Conservation (phyloP, 1,140 invertebrate genomes). For the Drosophila paulistorum region DNA sequence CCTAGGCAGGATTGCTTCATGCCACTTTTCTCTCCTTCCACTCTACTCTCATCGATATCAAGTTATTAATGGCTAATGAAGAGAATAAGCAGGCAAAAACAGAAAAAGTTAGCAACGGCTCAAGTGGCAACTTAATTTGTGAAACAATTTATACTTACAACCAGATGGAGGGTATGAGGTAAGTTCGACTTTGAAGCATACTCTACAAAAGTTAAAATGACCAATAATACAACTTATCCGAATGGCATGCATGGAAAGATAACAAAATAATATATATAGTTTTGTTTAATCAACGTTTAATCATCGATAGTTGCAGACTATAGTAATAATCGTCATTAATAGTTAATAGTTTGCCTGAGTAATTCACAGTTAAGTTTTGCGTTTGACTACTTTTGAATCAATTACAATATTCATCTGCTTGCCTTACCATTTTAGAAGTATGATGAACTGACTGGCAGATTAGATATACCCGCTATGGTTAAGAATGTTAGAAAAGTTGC, state of each 20-base stretch:
- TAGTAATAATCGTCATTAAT: too few species aligned
- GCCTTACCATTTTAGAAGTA: too few species aligned
- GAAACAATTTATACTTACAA: constrained; percentile 66
- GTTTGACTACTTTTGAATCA: too few species aligned
- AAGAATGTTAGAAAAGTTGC: constrained; percentile 10
- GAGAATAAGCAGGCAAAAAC: constrained; percentile 27
- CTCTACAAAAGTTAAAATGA: constrained; percentile 18
- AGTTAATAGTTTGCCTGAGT: too few species aligned
- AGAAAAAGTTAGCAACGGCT: constrained; percentile 56
- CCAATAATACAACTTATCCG: too few species aligned
- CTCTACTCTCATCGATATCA: constrained; percentile 66
- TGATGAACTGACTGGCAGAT: not conserved
- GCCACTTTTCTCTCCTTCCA: not conserved
- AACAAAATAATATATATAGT: too few species aligned
- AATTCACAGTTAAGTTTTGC: too few species aligned
- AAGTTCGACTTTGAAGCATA: constrained; percentile 10
- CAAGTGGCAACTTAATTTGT: constrained; percentile 76
- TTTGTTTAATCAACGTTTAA: not conserved
- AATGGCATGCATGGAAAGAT: too few species aligned
- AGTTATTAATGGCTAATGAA: constrained; percentile 80
- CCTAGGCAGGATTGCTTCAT: not conserved
- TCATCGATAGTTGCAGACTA: too few species aligned
- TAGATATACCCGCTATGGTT: constrained; percentile 5
- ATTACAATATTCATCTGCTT: not conserved
- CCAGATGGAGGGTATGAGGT: not conserved